A percentile compares a stretch with the other conserved stretches of the same genome.
These are phyloP conservation scores for Arizona elegans DNA, from an alignment of 2,113 vertebrate genomes.

Conservation along the genomic window DNA sequence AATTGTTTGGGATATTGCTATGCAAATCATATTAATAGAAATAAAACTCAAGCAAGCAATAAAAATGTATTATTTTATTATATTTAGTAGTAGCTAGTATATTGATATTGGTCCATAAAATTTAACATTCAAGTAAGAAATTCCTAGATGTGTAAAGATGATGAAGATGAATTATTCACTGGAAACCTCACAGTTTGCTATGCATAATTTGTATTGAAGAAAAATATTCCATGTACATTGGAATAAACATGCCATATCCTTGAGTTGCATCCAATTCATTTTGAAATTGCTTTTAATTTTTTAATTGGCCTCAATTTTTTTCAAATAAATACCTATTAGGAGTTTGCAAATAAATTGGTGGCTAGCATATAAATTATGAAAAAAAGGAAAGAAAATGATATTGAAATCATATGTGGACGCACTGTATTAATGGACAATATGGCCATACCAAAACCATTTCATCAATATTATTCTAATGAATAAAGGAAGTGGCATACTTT, in stretches of 20 bases:
- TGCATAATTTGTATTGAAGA: slow-evolving; percentile 51
- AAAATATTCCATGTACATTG: slow-evolving; percentile 4
- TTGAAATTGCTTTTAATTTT: slow-evolving; percentile 25
- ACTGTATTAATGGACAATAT: too few relatives aligned
- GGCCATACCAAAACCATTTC: too few relatives aligned
- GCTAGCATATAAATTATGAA: too few relatives aligned
- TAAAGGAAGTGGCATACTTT: too few relatives aligned
- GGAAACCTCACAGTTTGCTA: slow-evolving; percentile 14
- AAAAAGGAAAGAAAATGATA: too few relatives aligned
- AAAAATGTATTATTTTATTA: neutral
- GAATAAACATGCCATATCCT: neutral
- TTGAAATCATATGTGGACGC: too few relatives aligned
- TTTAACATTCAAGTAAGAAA: slow-evolving; percentile 35
- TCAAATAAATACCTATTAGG: slow-evolving; percentile 1
- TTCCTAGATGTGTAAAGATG: slow-evolving; percentile 26
- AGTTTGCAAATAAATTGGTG: too few relatives aligned
- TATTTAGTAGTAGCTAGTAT: slow-evolving; percentile 42
- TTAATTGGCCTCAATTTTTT: neutral
- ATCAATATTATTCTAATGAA: too few relatives aligned
- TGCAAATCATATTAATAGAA: slow-evolving; percentile 1
- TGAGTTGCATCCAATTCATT: slow-evolving; percentile 23
- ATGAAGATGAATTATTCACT: slow-evolving; percentile 37
- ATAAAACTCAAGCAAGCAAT: slow-evolving; percentile 4
- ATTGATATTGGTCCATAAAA: slow-evolving; percentile 49
- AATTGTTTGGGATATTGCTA: neutral